Conservation (phyloP, 53 echinoderm and acorn worm species). For the Zoroaster sp. region DNA sequence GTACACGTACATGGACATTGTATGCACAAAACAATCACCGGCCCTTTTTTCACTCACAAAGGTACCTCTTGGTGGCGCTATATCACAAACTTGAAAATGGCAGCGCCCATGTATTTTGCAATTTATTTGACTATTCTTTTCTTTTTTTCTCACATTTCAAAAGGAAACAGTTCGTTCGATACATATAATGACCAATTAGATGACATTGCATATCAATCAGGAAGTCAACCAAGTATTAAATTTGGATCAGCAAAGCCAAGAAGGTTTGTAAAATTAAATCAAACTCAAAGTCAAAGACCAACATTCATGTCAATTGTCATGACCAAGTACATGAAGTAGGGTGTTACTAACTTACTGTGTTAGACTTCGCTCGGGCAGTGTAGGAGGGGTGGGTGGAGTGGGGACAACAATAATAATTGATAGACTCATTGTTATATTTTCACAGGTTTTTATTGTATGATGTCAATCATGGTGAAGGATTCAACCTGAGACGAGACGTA, state of each 20-base stretch:
- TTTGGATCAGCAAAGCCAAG: conserved; percentile 63
- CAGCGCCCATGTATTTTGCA: not conserved
- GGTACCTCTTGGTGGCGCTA: conserved; percentile 32
- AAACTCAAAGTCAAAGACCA: too few relatives aligned
- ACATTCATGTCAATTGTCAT: too few relatives aligned
- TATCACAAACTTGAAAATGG: conserved; percentile 41
- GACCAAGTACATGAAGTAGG: too few relatives aligned
- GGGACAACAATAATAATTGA: too few relatives aligned
- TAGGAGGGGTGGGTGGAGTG: too few relatives aligned
- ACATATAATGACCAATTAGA: not conserved
- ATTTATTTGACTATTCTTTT: not conserved
- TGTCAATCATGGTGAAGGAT: conserved; percentile 95
- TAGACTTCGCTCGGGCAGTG: too few relatives aligned
- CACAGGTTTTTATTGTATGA: conserved; percentile 86
- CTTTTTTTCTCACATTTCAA: not conserved
- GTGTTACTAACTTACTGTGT: too few relatives aligned
- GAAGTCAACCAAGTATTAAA: conserved; percentile 60
- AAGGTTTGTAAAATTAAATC: conserved; percentile 48
- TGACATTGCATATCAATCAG: conserved; percentile 50
- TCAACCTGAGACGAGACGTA: conserved; percentile 95
- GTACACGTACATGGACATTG: too few relatives aligned
- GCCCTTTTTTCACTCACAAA: too few relatives aligned
- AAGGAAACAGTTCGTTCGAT: not conserved
- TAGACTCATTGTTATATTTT: too few relatives aligned
- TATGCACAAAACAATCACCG: too few relatives aligned